Evolutionary conservation across 2,888 invertebrate species (phyloP), one percentile per base, ranked within the genome.

Genomic region (Melikaiella ostensackeni): DNA sequence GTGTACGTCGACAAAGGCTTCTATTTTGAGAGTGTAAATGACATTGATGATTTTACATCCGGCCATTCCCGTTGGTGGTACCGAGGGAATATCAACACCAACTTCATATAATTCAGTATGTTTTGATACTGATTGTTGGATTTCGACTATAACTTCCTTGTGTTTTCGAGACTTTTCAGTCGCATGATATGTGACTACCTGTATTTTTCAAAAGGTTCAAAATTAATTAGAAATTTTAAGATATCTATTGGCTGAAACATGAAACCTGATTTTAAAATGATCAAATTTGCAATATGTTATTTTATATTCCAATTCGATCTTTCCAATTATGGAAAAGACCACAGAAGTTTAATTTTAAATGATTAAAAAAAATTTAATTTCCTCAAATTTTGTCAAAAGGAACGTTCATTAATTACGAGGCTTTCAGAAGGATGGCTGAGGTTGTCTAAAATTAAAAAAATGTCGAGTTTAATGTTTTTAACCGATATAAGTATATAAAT

Each of bases 11-110:
- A 88, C 85, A 76, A 85, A 88, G 5, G 88, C 86, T 76, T 89
- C 89, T 79, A 89, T 90, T 84, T 91, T 89, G 30, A 92, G 84
- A 16, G 86, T 86, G 79, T 92, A 91, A 61, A 86, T 83, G 50
- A 91, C 88, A 77, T 91, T 89, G 83, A 91, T 90, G 38, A 92
- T 84, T 77, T 86, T 86, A 82, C 91, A 91, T 73, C 85, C 84
- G 42, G 86, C 86, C 81, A 89, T 86, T 30, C 90, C 89, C 0
- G 90, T 89, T 19, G 92, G 91, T 5, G 91, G 91, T 63, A 91
- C 82, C 21, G 91, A 86, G 19, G 91, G 91, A 30, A 91, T 83
- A 77, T 88, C 89, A 73, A 89, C 85, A 38, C 83, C 77, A 66
- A 86, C 83, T 55, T 84, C 82, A 79, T 86, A 86, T 13, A 80